Conservation (phyloP, 1,140 invertebrate genomes). For the Orius laevigatus region DNA sequence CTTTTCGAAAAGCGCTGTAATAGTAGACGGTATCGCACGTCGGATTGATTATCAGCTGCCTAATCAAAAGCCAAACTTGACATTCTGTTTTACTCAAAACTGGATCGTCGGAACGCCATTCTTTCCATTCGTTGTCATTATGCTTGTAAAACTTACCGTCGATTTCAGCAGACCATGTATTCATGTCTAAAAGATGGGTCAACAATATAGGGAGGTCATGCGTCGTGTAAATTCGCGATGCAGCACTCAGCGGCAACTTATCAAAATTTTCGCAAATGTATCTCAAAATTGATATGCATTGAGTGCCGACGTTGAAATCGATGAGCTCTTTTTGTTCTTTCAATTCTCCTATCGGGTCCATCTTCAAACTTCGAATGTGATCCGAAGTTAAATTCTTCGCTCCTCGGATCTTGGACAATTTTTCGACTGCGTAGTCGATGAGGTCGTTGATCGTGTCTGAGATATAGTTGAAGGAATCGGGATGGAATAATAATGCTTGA, state of each 20-base stretch:
- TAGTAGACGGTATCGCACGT: conserved; percentile 57
- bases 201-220: conserved; percentile 59
- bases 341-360: conserved; percentile 37
- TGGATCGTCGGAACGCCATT: conserved; percentile 3
- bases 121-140: conserved; percentile 25
- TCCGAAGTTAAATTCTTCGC: background rate
- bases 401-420: background rate
- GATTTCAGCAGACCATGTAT: conserved; percentile 49
- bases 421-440: conserved; percentile 40
- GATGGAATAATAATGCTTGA: conserved; percentile 57
- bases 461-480: conserved; percentile 47
- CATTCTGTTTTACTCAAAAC: conserved; percentile 9
- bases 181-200: conserved; percentile 41
- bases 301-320: conserved; percentile 51
- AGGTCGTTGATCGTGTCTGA: conserved; percentile 52
- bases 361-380: conserved; percentile 24
- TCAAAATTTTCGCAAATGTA: conserved; percentile 37
- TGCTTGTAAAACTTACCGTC: conserved; percentile 34
- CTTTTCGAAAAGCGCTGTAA: conserved; percentile 40
- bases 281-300: conserved; percentile 50
- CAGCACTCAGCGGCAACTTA: conserved; percentile 39
- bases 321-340: conserved; percentile 42
- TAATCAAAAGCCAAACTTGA: conserved; percentile 19
- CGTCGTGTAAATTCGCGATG: conserved; percentile 41
- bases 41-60: conserved; percentile 35